Percentiles rank a stretch among this genome's conserved stretches.
Conservation (phyloP, 1,140 invertebrate species). For the Telenomus remus region DNA sequence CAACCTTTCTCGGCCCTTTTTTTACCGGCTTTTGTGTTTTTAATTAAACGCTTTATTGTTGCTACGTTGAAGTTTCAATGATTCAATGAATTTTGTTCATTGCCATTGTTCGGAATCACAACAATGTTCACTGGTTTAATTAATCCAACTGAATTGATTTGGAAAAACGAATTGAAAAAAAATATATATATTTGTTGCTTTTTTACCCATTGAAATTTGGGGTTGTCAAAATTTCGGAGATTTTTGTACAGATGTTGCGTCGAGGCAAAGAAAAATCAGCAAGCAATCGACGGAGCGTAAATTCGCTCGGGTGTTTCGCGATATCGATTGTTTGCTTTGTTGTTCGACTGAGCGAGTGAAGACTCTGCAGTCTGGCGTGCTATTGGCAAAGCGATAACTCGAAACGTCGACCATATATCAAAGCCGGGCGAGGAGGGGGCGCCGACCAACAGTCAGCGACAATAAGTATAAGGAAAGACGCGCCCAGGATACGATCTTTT, state of each 20-base stretch:
- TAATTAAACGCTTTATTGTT: constrained; percentile 24
- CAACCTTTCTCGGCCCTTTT: constrained; percentile 4
- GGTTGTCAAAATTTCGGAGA: constrained; percentile 15
- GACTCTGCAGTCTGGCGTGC: constrained; percentile 52
- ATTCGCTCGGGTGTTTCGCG: constrained; percentile 39
- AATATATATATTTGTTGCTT: not conserved
- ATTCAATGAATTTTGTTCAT: constrained; percentile 20
- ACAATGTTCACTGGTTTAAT: too few species aligned
- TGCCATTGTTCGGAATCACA: not conserved
- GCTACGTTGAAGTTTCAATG: not conserved
- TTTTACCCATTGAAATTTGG: constrained; percentile 14
- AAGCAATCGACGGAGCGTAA: constrained; percentile 40
- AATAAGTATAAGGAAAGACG: constrained; percentile 35
- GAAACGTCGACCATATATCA: constrained; percentile 73
- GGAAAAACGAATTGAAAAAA: too few species aligned
- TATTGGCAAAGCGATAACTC: constrained; percentile 75
- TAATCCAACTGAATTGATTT: too few species aligned
- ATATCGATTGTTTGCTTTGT: constrained; percentile 45
- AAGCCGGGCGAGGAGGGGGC: constrained; percentile 60
- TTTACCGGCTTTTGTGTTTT: constrained; percentile 10
- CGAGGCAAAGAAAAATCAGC: constrained; percentile 44
- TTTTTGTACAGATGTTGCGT: constrained; percentile 26
- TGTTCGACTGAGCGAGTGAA: constrained; percentile 47
- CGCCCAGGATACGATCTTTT: not conserved
- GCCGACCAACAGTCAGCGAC: constrained; percentile 31